These are phyloP conservation scores for Andrena minutula DNA, from an alignment of 2,888 invertebrate genomes.

Conservation along the genomic window DNA sequence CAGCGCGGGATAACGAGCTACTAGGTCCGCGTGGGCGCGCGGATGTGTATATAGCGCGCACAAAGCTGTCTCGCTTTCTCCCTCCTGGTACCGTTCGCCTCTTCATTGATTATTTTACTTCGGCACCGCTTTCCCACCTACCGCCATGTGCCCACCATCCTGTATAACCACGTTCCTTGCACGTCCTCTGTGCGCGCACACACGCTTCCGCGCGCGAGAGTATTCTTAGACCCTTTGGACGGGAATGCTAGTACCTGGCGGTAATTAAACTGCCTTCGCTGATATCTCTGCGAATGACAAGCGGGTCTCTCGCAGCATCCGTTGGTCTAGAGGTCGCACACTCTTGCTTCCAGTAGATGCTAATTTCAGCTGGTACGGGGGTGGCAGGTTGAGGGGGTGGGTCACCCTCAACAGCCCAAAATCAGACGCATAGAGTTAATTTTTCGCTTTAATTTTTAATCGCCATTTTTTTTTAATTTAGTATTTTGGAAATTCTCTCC, in stretches of 20 bases:
- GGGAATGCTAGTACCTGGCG: constrained; percentile 12
- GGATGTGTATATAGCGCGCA: constrained; percentile 56
- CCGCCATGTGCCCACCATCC: constrained; percentile 39
- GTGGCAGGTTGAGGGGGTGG: too few species aligned
- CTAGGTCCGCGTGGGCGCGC: constrained; percentile 68
- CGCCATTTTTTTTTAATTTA: too few species aligned
- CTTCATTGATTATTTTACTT: constrained; percentile 76
- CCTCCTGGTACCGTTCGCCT: constrained; percentile 59
- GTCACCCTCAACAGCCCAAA: too few species aligned
- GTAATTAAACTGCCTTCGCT: constrained; percentile 35
- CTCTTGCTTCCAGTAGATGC: too few species aligned
- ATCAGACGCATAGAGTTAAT: too few species aligned
- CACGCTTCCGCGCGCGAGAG: constrained; percentile 1
- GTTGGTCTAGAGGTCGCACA: too few species aligned
- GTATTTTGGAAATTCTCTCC: too few species aligned
- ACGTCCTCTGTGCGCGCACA: constrained; percentile 18
- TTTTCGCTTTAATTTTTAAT: too few species aligned
- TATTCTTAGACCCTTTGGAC: constrained; percentile 38
- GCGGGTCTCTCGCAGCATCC: neutral
- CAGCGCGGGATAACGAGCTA: constrained; percentile 50
- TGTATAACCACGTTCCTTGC: constrained; percentile 45
- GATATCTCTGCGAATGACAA: neutral
- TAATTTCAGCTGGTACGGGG: too few species aligned
- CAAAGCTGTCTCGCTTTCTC: constrained; percentile 56
- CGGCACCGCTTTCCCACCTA: constrained; percentile 64